Conservation (phyloP, 2,797 vertebrate species). For the Ctenochaetus hawaiiensis region DNA sequence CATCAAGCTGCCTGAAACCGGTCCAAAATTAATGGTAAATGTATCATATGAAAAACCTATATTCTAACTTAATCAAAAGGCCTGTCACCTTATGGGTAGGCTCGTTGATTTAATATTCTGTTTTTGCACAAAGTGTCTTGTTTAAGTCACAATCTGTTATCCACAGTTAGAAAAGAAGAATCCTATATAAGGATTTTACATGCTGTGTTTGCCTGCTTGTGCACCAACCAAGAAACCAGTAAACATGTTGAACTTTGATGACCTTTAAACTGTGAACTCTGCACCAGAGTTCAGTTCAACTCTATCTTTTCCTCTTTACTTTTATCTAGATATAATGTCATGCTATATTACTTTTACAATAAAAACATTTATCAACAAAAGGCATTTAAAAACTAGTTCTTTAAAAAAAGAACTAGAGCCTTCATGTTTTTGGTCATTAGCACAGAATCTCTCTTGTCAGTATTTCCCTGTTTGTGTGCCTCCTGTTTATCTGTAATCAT, state of each 20-base stretch:
- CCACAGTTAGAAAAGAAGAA: no score
- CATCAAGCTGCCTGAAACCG: not conserved
- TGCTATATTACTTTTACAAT: not conserved
- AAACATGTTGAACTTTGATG: not conserved
- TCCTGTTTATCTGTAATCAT: constrained; percentile 36
- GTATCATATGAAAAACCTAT: no score
- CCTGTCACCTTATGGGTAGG: no score
- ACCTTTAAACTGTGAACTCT: constrained; percentile 25
- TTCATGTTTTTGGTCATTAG: not conserved
- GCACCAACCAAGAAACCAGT: not conserved
- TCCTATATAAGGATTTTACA: no score
- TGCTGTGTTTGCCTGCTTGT: no score
- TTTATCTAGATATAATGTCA: not conserved
- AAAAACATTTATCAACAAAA: constrained; percentile 9
- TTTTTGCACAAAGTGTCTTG: no score
- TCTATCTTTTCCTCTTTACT: not conserved
- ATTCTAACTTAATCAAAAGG: no score
- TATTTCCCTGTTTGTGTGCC: constrained; percentile 8
- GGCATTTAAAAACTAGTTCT: constrained; percentile 9
- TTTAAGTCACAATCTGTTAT: no score
- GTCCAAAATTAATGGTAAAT: not conserved
- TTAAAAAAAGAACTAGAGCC: not conserved
- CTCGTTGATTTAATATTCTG: no score
- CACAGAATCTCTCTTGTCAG: not conserved
- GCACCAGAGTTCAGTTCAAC: constrained; percentile 8